Evolutionary conservation across 2,113 vertebrate species (phyloP).

Genomic region (Spea bombifrons): DNA sequence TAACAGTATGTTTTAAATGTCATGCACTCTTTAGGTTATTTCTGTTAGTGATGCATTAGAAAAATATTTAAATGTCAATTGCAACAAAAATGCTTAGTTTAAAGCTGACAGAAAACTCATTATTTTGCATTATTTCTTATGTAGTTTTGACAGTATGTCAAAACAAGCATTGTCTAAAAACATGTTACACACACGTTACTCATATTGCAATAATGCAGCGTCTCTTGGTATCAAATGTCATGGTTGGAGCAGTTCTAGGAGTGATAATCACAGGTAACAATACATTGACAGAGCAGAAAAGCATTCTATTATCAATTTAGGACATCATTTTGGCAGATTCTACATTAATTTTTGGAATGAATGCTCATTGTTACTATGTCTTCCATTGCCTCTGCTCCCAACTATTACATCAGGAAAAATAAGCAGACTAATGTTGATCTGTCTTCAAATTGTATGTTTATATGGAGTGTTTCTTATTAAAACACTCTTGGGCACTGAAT

Average conservation of each 20-base stretch:
- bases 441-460: no score
- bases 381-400: not conserved
- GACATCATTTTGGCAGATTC: not conserved
- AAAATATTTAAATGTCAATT: no score
- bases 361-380: not conserved
- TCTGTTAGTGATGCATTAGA: no score
- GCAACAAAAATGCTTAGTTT: no score
- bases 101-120: no score
- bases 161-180: not conserved
- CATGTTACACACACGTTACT: not conserved
- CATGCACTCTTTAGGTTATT: no score
- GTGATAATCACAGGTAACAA: constrained; percentile 12
- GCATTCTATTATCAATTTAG: constrained; percentile 5
- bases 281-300: constrained; percentile 1
- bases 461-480: no score
- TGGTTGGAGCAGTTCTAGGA: not conserved
- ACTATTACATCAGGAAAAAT: no score
- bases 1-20: no score
- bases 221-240: constrained; percentile 3
- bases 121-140: not conserved
- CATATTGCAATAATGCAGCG: not conserved
- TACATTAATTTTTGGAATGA: not conserved
- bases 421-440: no score
- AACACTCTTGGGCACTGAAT: no score
- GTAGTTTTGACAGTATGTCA: not conserved